Percentiles rank a stretch among this genome's conserved stretches.
phyloP scores from a whole-genome alignment of 2,113 vertebrate species.

The Solenodon paradoxus region DNA sequence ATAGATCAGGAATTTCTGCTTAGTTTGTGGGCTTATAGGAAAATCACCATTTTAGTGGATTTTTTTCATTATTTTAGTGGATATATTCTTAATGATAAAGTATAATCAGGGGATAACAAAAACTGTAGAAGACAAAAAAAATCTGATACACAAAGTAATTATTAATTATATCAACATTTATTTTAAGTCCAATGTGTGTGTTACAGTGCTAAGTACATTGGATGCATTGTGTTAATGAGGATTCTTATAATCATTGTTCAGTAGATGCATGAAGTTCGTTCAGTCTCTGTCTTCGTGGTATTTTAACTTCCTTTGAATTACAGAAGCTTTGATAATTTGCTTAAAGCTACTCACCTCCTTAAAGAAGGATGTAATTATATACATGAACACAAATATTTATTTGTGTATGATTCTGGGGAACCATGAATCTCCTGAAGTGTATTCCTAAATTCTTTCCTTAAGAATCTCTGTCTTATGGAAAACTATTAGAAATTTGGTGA shows the following conservation, averaged over 20 bases:
- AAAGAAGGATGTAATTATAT: background rate
- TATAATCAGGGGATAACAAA: background rate
- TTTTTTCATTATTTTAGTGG: background rate
- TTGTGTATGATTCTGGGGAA: background rate
- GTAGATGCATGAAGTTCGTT: background rate
- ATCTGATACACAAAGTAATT: background rate
- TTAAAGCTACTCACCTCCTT: background rate
- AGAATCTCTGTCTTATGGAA: background rate
- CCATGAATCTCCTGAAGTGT: background rate
- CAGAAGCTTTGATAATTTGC: background rate
- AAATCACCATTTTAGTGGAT: background rate
- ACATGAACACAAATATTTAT: background rate
- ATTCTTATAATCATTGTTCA: background rate
- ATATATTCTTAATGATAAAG: background rate
- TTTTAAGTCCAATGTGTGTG: background rate
- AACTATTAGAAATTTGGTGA: too few species aligned
- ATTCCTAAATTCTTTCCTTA: background rate
- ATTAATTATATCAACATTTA: background rate
- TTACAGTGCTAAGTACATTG: background rate
- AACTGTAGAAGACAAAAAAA: background rate
- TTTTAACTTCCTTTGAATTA: background rate
- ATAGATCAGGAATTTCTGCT: background rate
- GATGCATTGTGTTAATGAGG: background rate
- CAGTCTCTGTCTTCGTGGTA: background rate
- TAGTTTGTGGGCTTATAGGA: background rate